Percentiles rank a stretch among this genome's conserved stretches.
Conservation (phyloP, 2,113 vertebrate genomes). For the Bufo bufo region DNA sequence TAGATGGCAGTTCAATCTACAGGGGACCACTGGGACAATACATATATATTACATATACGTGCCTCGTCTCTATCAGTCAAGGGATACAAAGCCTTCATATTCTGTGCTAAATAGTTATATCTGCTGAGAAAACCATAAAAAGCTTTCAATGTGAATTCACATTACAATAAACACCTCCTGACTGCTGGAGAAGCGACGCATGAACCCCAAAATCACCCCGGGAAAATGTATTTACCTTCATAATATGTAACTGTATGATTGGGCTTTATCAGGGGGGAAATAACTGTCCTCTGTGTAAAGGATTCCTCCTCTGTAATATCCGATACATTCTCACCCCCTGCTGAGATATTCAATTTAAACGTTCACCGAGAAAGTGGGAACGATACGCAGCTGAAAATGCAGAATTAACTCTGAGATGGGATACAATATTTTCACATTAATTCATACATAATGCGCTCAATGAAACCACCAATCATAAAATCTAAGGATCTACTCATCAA, state of each 20-base stretch:
- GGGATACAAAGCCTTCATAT: background rate
- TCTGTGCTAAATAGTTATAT: background rate
- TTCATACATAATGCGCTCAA: background rate
- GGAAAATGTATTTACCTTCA: background rate
- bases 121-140: background rate
- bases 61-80: too few species aligned
- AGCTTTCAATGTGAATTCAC: background rate
- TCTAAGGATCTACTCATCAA: background rate
- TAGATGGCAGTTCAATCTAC: too few species aligned
- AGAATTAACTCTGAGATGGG: conserved; percentile 17
- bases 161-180: conserved; percentile 15
- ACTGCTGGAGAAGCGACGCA: background rate
- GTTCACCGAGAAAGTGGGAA: background rate
- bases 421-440: conserved; percentile 19
- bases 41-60: too few species aligned
- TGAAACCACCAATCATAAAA: background rate
- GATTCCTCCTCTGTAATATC: background rate
- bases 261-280: too few species aligned
- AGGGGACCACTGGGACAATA: too few species aligned
- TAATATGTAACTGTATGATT: background rate
- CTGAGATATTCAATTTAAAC: conserved; percentile 17
- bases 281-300: background rate
- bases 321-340: background rate
- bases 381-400: background rate
- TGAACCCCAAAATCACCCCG: background rate